Evolutionary conservation across 2,113 vertebrate genomes (phyloP), one percentile per base, ranked within the genome.

Genomic region (Pygoscelis adeliae): DNA sequence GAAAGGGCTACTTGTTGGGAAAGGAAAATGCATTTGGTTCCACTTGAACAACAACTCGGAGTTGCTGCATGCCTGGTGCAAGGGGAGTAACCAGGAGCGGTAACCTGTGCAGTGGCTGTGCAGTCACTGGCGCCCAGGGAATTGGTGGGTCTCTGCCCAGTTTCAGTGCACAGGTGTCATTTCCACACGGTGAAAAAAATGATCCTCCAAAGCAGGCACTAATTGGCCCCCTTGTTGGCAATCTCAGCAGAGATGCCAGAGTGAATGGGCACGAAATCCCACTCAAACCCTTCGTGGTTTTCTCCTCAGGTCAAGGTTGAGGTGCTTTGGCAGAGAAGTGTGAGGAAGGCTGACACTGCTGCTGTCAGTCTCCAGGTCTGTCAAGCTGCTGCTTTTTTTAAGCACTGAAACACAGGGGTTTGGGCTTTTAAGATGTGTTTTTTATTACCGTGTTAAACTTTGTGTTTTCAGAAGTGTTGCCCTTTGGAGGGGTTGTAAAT

Each of bases 291-390:
- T 91, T 73, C 0, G 91, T 90, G 96, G 71, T 56, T 96, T 94
- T 78, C 93, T 97, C 93, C 67, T 96, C 96, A 91, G 97, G 97
- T 97, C 97, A 97, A 97, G 94, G 97, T 97, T 97, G 96, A 97
- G 89, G 87, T 96, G 84, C 94, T 97, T 96, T 97, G 96, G 96
- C 96, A 97, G 94, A 55, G 84, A 88, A 94, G 93, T 56, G 89
- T 87, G 96, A 94, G 93, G 94, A 93, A 94, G 92, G 93, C 96
- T 97, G 81, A 94, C 87, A 83, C 81, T 77, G 87, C 89, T 80
- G 91, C 95, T 97, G 97, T 97, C 95, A 96, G 94, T 97, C 95
- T 97, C 83, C 89, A 96, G 91, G 89, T 95, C 94, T 97, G 91
- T 87, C 96, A 96, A 94, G 87, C 97, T 97, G 96, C 87, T 70